Conservation (phyloP, 1,140 invertebrate species). For the Drosophila tani region DNA sequence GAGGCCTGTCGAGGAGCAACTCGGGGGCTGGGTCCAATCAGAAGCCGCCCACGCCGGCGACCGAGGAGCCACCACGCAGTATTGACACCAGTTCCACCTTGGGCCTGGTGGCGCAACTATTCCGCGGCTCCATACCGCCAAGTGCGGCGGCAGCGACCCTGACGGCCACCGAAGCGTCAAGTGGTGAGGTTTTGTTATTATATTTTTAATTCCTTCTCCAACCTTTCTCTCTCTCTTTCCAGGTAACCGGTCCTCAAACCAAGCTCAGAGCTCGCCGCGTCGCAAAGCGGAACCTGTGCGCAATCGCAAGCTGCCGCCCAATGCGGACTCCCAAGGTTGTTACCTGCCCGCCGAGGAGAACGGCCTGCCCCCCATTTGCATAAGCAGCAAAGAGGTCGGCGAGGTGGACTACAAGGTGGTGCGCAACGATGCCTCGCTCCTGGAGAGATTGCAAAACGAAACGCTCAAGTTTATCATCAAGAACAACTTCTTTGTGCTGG, state of each 20-base stretch:
- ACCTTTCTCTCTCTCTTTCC: neutral
- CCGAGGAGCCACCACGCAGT: constrained; percentile 47
- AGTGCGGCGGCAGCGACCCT: constrained; percentile 71
- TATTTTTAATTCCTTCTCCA: too few species aligned
- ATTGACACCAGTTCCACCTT: constrained; percentile 68
- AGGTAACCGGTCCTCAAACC: constrained; percentile 50
- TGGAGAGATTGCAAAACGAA: constrained; percentile 87
- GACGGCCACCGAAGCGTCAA: constrained; percentile 46
- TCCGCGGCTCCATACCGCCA: constrained; percentile 80
- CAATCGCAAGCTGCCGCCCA: constrained; percentile 66
- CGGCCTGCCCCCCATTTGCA: constrained; percentile 86
- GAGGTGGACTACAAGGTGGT: constrained; percentile 87
- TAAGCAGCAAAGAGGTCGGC: constrained; percentile 46
- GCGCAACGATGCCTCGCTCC: constrained; percentile 85
- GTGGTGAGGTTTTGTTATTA: constrained; percentile 32
- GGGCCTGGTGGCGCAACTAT: constrained; percentile 75
- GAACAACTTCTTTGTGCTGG: constrained; percentile 91
- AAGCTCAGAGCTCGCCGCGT: constrained; percentile 62
- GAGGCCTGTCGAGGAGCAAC: constrained; percentile 57
- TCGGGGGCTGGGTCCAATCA: constrained; percentile 40
- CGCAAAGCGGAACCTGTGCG: constrained; percentile 64
- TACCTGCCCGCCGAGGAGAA: constrained; percentile 87
- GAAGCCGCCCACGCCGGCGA: constrained; percentile 69
- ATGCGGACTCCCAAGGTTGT: constrained; percentile 86
- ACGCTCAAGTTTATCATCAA: constrained; percentile 92